Base-by-base conservation (phyloP, 92 coral and sea anemone genomes). In the Metridium senile region DNA sequence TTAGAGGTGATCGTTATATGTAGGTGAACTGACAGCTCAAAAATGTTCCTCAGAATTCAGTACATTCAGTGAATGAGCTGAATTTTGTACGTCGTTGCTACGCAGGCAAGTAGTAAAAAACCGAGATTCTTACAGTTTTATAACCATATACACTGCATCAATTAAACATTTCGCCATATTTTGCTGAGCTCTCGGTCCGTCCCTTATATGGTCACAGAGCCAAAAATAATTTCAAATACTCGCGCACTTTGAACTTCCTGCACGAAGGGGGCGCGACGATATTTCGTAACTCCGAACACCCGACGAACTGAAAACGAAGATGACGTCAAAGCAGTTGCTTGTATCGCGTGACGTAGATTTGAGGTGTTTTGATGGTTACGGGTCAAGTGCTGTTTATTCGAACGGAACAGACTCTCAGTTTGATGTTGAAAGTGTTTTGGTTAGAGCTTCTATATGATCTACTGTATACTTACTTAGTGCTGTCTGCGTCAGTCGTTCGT, bases 301-400 rank as follows among this genome's bases (percentile, higher is more conserved):
- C 23, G 2, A 22, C 78, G 78, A 58, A 73, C 51, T 32, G 78
- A 73, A 73, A 73, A 73, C 68, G 66, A 33, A 57, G 39, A 58
- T 73, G 78, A 73, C 78, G 78, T 73, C 69, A 63, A 27, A 63
- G 30, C 66, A 59, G 33, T 59, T 30, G 66, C 30, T 2, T 54
- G 61, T 26, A 70, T 27, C 1, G 1, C 22, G 65, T 35, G 63
- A 54, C 65, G 76, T 65, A 8, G 29, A 26, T 65, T n/a, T 18
- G 19, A 18, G n/a, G 61, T 49, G 78, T 58, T 28, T 32, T 56
- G 76, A 17, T 21, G 0, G 45, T 29, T 17, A 30, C 35, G 58
- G 25, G 1, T 54, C 29, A 26, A 51, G 35, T 28, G 45, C 4
- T 63, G 66, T 59, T 59, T 20, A 54, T 21, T 30, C 32, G 22